Base-by-base conservation (phyloP, 1,140 invertebrate genomes). In the Chymomyza costata region DNA sequence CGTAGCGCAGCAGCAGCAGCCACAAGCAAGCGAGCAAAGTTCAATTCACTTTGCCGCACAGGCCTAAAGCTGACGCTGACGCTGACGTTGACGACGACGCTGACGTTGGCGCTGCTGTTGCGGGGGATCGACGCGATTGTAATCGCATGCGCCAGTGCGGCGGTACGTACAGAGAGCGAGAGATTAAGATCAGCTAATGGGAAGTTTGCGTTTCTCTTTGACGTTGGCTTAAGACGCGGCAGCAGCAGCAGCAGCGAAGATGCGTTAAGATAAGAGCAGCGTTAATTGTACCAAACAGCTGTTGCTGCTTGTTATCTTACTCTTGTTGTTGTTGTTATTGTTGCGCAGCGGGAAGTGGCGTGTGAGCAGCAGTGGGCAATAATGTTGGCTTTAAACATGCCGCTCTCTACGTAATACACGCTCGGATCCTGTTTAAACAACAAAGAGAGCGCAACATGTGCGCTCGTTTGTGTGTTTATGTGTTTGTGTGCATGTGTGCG, bases 381-480 rank as follows among this genome's bases (percentile, higher is more conserved):
- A 78, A 76, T 82, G 78, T 82, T 82, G 78, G 76, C 70, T 82
- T 76, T 78, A 82, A 82, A 71, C 67, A 64, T 53, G 56, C 40
- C 52, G 69, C 78, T n/a, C n/a, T n/a, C n/a, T 68, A 82, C 78
- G 78, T 82, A 82, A 82, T 82, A 82, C 78, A 82, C 73, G 63
- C 78, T 78, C 78, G 82, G 78, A 82, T 82, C 78, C 78, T 82
- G 78, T 82, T 82, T 82, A 66, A 78, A 82, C 58, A 30, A 16
- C 11, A n/a, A 16, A 30, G 48, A 35, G 32, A 18, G 30, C 30
- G 53, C 19, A 40, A 39, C 13, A 45, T 3, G 21, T 25, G 21
- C 21, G 3, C 21, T 25, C 3, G 3, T 3, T 25, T 25, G 8
- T 8, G 21, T 5, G 8, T 8, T 5, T 5, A 3, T 25, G 21